Evolutionary conservation across 1,140 invertebrate species (phyloP).

Genomic region (Drosophila santomea): DNA sequence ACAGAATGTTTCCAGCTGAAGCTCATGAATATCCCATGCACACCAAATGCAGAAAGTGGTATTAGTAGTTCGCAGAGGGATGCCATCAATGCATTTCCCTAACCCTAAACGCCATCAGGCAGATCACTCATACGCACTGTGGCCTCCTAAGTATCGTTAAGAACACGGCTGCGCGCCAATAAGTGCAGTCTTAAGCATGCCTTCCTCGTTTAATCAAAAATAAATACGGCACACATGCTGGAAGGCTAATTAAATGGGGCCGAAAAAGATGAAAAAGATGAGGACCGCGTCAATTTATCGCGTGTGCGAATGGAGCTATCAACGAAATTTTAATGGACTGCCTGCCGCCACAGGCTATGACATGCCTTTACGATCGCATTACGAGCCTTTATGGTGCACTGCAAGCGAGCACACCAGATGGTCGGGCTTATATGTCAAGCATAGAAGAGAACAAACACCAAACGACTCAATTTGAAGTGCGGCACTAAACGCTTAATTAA

Average conservation of each 20-base stretch:
- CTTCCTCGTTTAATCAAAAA: constrained; percentile 56
- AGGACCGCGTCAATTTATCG: constrained; percentile 25
- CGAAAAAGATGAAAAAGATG: constrained; percentile 18
- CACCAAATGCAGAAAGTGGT: background rate
- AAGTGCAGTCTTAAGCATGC: constrained; percentile 36
- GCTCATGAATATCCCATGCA: constrained; percentile 18
- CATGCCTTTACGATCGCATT: constrained; percentile 69
- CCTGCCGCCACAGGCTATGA: constrained; percentile 50
- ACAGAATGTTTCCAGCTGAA: constrained; percentile 14
- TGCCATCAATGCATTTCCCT: background rate
- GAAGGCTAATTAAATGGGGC: constrained; percentile 61
- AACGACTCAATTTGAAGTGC: constrained; percentile 38
- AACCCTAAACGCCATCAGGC: background rate
- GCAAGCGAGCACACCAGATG: constrained; percentile 56
- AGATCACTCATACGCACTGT: constrained; percentile 61
- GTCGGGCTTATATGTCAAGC: constrained; percentile 26
- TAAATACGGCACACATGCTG: constrained; percentile 19
- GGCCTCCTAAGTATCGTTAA: constrained; percentile 1
- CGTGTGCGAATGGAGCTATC: constrained; percentile 54
- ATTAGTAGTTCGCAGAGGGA: background rate
- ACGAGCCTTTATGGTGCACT: constrained; percentile 39
- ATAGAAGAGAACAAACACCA: constrained; percentile 1
- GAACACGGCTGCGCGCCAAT: constrained; percentile 16
- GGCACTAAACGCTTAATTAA: constrained; percentile 67
- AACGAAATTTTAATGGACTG: constrained; percentile 72